Evolutionary conservation across 1,140 invertebrate genomes (phyloP).

Genomic region (Tenebrio molitor): DNA sequence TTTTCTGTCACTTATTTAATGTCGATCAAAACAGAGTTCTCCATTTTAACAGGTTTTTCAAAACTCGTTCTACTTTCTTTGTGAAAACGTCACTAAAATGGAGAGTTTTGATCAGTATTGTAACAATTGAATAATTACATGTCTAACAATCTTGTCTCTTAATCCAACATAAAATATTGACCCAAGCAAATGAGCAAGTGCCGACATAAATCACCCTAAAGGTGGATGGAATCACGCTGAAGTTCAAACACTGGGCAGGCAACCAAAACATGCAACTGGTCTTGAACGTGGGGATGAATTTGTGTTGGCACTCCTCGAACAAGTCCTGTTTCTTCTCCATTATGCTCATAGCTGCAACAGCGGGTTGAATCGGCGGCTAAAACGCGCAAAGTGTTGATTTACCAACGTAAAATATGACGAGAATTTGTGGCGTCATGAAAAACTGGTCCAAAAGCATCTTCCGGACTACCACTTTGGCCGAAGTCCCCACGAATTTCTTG

Average conservation of each 20-base stretch:
- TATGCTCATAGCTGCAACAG: slow-evolving; percentile 77
- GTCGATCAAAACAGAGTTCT: neutral
- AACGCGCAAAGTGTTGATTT: slow-evolving; percentile 62
- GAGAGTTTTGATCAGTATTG: neutral
- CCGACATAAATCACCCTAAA: slow-evolving; percentile 46
- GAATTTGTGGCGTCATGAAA: slow-evolving; percentile 78
- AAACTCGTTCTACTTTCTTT: neutral
- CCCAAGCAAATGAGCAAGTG: slow-evolving; percentile 39
- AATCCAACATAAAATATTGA: slow-evolving; percentile 45
- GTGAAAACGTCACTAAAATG: neutral
- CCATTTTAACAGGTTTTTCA: neutral
- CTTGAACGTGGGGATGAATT: slow-evolving; percentile 80
- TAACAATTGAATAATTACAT: neutral
- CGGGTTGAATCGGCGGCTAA: too few relatives aligned
- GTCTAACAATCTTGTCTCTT: slow-evolving; percentile 37
- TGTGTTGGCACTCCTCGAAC: slow-evolving; percentile 78
- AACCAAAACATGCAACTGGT: slow-evolving; percentile 85
- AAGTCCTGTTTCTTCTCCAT: slow-evolving; percentile 78
- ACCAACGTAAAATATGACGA: slow-evolving; percentile 81
- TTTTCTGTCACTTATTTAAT: slow-evolving; percentile 30
- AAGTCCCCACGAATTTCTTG: slow-evolving; percentile 75
- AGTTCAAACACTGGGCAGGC: slow-evolving; percentile 82
- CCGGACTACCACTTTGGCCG: slow-evolving; percentile 73
- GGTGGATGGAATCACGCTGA: slow-evolving; percentile 65
- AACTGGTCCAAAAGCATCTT: slow-evolving; percentile 86